Percentiles rank a stretch among this genome's conserved stretches.
Conservation (phyloP, 2,888 invertebrate genomes). For the Ditula angustiorana region DNA sequence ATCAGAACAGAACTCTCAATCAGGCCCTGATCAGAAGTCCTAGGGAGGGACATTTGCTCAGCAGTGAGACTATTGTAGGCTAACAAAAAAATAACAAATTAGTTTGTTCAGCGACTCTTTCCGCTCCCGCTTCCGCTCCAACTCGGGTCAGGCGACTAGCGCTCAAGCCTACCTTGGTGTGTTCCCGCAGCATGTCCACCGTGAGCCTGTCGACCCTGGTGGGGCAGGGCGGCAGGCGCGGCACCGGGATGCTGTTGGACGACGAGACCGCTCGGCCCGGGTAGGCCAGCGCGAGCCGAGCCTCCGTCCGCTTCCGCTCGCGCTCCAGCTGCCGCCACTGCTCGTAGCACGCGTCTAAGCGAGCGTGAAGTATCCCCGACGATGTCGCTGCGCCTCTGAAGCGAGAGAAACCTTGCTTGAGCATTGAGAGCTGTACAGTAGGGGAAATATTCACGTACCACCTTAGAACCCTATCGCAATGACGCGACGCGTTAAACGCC, state of each 20-base stretch:
- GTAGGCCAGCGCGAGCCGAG: constrained; percentile 90
- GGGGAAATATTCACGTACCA: too few relatives aligned
- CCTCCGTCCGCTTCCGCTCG: constrained; percentile 92
- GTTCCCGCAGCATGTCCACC: constrained; percentile 92
- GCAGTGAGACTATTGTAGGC: too few relatives aligned
- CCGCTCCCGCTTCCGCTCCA: neutral
- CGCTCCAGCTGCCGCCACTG: constrained; percentile 92
- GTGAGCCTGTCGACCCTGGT: constrained; percentile 92
- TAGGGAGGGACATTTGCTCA: too few relatives aligned
- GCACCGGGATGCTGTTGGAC: constrained; percentile 90
- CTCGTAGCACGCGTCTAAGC: constrained; percentile 91
- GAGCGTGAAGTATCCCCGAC: constrained; percentile 88
- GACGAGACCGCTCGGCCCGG: constrained; percentile 92
- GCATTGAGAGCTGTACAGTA: too few relatives aligned
- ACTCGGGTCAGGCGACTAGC: too few relatives aligned
- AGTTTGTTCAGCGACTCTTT: too few relatives aligned
- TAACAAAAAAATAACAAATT: too few relatives aligned
- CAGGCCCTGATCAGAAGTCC: too few relatives aligned
- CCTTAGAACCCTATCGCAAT: too few relatives aligned
- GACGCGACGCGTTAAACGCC: too few relatives aligned
- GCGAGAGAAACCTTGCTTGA: too few relatives aligned
- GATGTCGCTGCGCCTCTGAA: constrained; percentile 78
- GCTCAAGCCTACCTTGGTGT: constrained; percentile 89
- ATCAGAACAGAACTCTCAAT: too few relatives aligned
- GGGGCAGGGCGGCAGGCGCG: constrained; percentile 91